Evolutionary conservation across 2,113 vertebrate species (phyloP).

Genomic region (Limnothrissa miodon): DNA sequence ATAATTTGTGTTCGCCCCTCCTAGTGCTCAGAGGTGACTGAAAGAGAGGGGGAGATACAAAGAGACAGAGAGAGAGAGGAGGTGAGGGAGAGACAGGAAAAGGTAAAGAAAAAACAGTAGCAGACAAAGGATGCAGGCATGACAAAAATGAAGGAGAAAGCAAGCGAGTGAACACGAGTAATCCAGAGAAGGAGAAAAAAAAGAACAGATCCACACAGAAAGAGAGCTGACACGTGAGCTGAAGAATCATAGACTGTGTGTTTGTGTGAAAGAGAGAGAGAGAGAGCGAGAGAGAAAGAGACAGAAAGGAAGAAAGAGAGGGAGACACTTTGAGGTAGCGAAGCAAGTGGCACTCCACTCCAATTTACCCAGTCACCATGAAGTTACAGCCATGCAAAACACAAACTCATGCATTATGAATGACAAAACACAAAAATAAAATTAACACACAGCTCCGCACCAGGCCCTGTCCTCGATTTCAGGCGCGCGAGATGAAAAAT

Average conservation of each 20-base stretch:
- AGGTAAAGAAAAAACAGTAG: neutral
- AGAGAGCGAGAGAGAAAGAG: neutral
- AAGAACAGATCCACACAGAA: neutral
- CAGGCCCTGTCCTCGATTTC: slow-evolving; percentile 29
- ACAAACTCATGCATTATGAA: slow-evolving; percentile 49
- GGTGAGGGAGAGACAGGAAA: neutral
- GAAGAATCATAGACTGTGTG: neutral
- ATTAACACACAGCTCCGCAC: slow-evolving; percentile 32
- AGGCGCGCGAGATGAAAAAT: slow-evolving; percentile 23
- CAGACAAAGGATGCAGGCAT: neutral
- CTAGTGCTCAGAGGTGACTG: neutral
- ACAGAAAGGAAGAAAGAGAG: neutral
- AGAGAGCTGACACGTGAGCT: neutral
- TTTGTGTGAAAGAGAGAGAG: neutral
- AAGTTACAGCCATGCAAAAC: slow-evolving; percentile 41
- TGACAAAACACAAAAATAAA: slow-evolving; percentile 29
- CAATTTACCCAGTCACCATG: slow-evolving; percentile 42
- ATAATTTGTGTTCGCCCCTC: too few species aligned
- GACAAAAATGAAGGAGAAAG: neutral
- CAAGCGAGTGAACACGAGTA: neutral
- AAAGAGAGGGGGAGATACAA: neutral
- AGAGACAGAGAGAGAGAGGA: neutral
- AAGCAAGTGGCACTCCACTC: slow-evolving; percentile 28
- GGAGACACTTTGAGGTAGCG: neutral
- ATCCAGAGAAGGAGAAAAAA: neutral